These are phyloP conservation scores for Diadema setosum DNA, from an alignment of 35 echinoderm and acorn worm genomes.

Conservation along the genomic window DNA sequence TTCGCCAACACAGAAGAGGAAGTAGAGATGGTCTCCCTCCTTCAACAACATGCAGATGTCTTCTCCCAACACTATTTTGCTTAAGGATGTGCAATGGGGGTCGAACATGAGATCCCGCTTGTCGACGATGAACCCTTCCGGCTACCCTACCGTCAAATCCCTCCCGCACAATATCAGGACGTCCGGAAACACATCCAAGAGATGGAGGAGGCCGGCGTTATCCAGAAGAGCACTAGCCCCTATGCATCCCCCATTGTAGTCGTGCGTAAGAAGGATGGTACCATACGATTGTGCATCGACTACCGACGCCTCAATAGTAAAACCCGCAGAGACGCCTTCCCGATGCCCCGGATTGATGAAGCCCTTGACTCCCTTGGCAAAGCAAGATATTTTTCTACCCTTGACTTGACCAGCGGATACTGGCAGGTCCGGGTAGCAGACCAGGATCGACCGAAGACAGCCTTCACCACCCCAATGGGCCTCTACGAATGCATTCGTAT, in stretches of 20 bases:
- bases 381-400: background rate
- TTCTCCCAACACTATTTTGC: background rate
- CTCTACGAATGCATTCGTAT: slow-evolving; percentile 22
- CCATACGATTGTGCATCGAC: slow-evolving; percentile 9
- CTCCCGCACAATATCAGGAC: slow-evolving; percentile 39
- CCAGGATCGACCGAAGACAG: slow-evolving; percentile 29
- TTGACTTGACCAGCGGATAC: slow-evolving; percentile 2
- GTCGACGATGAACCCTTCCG: background rate
- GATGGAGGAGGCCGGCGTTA: slow-evolving; percentile 31
- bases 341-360: slow-evolving; percentile 41
- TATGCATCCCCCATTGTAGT: slow-evolving; percentile 43
- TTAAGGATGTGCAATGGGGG: background rate
- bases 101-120: slow-evolving; percentile 38
- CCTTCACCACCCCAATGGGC: slow-evolving; percentile 14
- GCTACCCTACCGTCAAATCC: slow-evolving; percentile 27
- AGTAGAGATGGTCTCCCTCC: background rate
- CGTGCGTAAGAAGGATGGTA: slow-evolving; percentile 27
- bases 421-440: slow-evolving; percentile 37
- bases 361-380: slow-evolving; percentile 13
- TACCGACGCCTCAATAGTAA: slow-evolving; percentile 2
- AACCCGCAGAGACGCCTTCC: slow-evolving; percentile 10
- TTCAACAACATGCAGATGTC: background rate
- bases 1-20: background rate
- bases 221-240: slow-evolving; percentile 19
- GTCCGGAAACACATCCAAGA: slow-evolving; percentile 36